Evolutionary conservation across 2,888 invertebrate species (phyloP).

Genomic region (Leptura quadrifasciata): DNA sequence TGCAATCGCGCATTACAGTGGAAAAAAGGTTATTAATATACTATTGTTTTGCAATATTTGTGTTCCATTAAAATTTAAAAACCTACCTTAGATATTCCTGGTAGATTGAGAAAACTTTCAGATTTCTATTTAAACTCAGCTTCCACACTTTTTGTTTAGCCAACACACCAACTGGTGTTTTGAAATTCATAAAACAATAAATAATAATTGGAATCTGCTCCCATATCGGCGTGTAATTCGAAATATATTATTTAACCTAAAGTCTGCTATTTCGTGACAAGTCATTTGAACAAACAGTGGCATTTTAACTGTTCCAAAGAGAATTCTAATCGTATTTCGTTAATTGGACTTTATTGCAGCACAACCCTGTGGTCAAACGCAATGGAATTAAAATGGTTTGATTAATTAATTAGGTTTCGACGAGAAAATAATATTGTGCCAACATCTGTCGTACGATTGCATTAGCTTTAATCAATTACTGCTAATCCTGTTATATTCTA

Average conservation of each 20-base stretch:
- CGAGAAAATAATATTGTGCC: slow-evolving; percentile 46
- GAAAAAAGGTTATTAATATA: too few species aligned
- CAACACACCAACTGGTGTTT: background rate
- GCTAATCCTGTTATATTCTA: slow-evolving; percentile 12
- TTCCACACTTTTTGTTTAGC: background rate
- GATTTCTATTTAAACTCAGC: background rate
- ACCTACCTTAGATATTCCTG: too few species aligned
- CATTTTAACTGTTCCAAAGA: slow-evolving; percentile 49
- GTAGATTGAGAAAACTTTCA: too few species aligned
- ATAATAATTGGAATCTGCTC: slow-evolving; percentile 22
- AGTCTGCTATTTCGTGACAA: slow-evolving; percentile 35
- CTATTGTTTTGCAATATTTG: too few species aligned
- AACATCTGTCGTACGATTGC: slow-evolving; percentile 29
- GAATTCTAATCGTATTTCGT: slow-evolving; percentile 62
- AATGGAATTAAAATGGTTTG: slow-evolving; percentile 58
- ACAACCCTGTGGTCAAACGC: slow-evolving; percentile 56
- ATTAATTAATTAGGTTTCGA: slow-evolving; percentile 58
- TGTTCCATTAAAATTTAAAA: too few species aligned
- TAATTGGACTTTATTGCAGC: slow-evolving; percentile 62
- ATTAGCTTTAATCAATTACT: slow-evolving; percentile 9
- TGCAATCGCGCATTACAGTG: too few species aligned
- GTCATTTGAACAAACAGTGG: slow-evolving; percentile 29
- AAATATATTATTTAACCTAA: slow-evolving; percentile 27
- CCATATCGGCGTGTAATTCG: background rate
- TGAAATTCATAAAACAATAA: slow-evolving; percentile 30